Evolutionary conservation across 2,113 vertebrate genomes (phyloP).

Genomic region (Pangasianodon hypophthalmus): DNA sequence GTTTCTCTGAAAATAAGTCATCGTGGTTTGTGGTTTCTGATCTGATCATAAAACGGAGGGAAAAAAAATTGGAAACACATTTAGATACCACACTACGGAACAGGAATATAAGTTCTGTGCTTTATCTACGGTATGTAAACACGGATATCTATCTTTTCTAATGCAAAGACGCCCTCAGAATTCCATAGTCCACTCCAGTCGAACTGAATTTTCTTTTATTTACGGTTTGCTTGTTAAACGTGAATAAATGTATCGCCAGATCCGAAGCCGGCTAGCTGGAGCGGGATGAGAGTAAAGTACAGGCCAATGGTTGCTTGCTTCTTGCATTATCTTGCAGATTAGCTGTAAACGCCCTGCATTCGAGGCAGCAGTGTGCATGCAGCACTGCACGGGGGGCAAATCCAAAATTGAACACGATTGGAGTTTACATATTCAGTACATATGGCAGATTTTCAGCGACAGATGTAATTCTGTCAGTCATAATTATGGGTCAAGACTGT

Average conservation of each 20-base stretch:
- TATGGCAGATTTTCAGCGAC: constrained; percentile 35
- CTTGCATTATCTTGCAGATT: background rate
- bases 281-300: background rate
- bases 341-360: background rate
- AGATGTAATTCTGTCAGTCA: constrained; percentile 37
- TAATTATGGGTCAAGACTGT: constrained; percentile 33
- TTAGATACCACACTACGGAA: constrained; percentile 60
- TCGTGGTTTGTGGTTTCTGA: constrained; percentile 61
- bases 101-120: constrained; percentile 46
- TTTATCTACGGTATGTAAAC: constrained; percentile 51
- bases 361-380: background rate
- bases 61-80: constrained; percentile 60
- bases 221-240: background rate
- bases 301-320: background rate
- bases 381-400: background rate
- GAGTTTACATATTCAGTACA: constrained; percentile 27
- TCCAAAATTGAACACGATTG: constrained; percentile 22
- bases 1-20: constrained; percentile 61
- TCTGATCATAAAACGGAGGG: constrained; percentile 62
- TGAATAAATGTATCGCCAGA: background rate
- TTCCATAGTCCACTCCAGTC: constrained; percentile 38
- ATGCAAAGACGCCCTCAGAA: constrained; percentile 48
- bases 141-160: constrained; percentile 50
- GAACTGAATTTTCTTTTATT: constrained; percentile 28
- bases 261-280: background rate